Evolutionary conservation across 2,797 vertebrate genomes (phyloP), one percentile per base, ranked within the genome.

Genomic region (Gallinago stenura): DNA sequence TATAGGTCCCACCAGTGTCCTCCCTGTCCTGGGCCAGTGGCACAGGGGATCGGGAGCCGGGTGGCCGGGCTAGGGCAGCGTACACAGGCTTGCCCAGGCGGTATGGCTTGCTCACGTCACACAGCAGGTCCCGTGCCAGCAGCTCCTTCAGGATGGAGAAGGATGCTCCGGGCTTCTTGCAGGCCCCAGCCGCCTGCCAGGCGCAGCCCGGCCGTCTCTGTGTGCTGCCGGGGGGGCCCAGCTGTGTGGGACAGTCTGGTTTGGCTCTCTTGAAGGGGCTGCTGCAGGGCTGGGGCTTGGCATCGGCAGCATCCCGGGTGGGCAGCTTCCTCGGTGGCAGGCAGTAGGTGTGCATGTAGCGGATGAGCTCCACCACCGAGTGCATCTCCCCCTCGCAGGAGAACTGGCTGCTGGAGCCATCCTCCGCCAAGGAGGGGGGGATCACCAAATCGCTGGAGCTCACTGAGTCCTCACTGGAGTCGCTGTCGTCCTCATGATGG

Each of bases 331-430:
- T 98, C 0, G 96, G 96, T 7, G 99, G 99, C 97, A 99, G 98
- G 96, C 99, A 99, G 98, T 99, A 99, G 56, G 99, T 99, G 98
- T 99, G 99, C 99, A 99, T 99, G 98, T 99, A 99, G 13, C 98
- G 99, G 97, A 99, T 99, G 87, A 99, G 99, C 96, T 99, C 99
- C 96, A 99, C 98, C 92, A 99, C 97, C 0, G 99, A 99, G 75
- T 90, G 98, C 94, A 99, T 98, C 96, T 99, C 99, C 33, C 98
- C 98, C 93, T 98, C 98, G 0, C 98, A 99, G 92, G 98, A 94
- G 94, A 98, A 98, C 94, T 98, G 98, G 64, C 97, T 4, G 84
- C 90, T 12, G 0, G 91, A 16, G 69, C 79, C 88, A 2, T 94
- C 94, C 83, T 93, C 78, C 0, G 79, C 81, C 0, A 15, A 48